A percentile compares a stretch with the other conserved stretches of the same genome.
Conservation (phyloP, 2,113 vertebrate genomes). For the Macquaria australasica region DNA sequence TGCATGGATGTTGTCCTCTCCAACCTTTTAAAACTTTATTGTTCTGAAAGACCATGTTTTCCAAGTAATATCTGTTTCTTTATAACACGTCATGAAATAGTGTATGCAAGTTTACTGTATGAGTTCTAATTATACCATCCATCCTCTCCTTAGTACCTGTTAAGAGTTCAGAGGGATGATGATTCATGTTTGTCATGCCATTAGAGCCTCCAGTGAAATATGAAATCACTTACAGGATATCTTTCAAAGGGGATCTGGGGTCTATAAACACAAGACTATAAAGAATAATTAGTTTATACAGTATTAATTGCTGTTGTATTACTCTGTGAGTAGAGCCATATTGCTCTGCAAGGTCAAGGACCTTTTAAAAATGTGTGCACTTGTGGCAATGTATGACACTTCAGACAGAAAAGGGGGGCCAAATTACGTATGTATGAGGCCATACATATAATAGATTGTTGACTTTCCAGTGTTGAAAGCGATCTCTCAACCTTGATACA, state of each 20-base stretch:
- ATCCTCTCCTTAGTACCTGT: not conserved
- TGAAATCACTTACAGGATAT: not conserved
- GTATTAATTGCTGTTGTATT: not conserved
- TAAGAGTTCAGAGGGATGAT: not conserved
- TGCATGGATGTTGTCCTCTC: not conserved
- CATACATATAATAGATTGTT: constrained; percentile 7
- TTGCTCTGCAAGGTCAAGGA: constrained; percentile 23
- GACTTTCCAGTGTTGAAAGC: constrained; percentile 13
- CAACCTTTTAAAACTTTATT: not conserved
- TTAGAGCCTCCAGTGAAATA: constrained; percentile 7
- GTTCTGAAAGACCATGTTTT: not conserved
- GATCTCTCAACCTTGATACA: not conserved
- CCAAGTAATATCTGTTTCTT: not conserved
- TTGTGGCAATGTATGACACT: not conserved
- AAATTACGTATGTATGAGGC: constrained; percentile 9
- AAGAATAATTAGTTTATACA: not conserved
- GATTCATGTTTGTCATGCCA: constrained; percentile 14
- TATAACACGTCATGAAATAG: constrained; percentile 26
- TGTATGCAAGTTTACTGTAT: not conserved
- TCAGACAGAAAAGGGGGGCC: not conserved
- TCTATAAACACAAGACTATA: constrained; percentile 1
- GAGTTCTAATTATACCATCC: not conserved
- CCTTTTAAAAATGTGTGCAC: constrained; percentile 17
- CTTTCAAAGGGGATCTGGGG: not conserved
- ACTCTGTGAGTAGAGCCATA: not conserved